phyloP scores from a whole-genome alignment of 2,113 vertebrate genomes.

The Nyctibius bracteatus region DNA sequence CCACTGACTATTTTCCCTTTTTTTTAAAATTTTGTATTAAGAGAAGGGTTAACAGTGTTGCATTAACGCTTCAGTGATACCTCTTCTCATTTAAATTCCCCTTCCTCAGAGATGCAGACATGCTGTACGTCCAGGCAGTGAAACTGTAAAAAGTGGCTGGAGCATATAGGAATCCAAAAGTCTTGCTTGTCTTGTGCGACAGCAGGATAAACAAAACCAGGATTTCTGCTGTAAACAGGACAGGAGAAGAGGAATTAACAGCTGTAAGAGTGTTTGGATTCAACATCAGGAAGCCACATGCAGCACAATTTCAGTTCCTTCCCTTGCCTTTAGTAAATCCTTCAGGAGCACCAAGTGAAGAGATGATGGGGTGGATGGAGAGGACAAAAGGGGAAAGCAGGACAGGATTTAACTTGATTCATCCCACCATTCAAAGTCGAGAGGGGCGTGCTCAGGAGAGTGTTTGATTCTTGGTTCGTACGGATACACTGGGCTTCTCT shows the following conservation, averaged over 20 bases:
- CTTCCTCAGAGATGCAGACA: not conserved
- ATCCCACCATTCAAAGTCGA: not conserved
- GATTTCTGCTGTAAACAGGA: not conserved
- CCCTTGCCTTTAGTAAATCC: not conserved
- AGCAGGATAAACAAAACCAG: not conserved
- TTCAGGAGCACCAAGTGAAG: not conserved
- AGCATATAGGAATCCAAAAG: not conserved
- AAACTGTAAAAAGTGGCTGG: not conserved
- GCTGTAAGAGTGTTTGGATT: not conserved
- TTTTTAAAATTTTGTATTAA: not conserved
- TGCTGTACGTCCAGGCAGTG: not conserved
- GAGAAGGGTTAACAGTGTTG: not conserved
- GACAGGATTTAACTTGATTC: not conserved
- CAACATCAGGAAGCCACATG: not conserved
- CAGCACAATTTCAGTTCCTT: not conserved
- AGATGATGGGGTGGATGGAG: not conserved
- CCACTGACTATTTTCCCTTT: not conserved
- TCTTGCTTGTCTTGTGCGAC: not conserved
- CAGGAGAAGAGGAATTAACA: not conserved
- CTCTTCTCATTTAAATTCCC: not conserved
- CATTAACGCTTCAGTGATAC: not conserved
- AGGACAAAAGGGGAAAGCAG: not conserved
- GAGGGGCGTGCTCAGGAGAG: not conserved
- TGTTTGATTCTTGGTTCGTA: slow-evolving; percentile 1
- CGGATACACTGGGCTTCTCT: not conserved